Evolutionary conservation across 2,797 vertebrate genomes (phyloP).

Genomic region (Philypnodon macrostomus): DNA sequence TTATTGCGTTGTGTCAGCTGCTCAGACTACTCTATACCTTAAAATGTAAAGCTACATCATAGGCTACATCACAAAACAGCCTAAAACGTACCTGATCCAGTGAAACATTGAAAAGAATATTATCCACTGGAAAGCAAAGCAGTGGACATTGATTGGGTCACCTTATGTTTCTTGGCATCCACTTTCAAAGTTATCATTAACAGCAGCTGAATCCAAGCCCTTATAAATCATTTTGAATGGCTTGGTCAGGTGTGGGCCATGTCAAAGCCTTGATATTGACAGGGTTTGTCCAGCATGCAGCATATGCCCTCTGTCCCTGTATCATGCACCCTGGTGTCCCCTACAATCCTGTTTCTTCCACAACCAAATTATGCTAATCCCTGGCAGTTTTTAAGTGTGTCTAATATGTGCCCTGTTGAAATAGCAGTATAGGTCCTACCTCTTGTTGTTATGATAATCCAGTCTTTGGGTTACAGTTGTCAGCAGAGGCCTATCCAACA

Average conservation of each 20-base stretch:
- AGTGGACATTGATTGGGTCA: not conserved
- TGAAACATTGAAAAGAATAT: too few relatives aligned
- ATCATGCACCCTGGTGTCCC: constrained; percentile 8
- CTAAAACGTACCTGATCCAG: too few relatives aligned
- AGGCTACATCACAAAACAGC: not conserved
- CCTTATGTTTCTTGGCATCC: not conserved
- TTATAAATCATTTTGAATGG: constrained; percentile 11
- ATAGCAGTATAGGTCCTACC: constrained; percentile 53
- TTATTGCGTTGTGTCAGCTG: constrained; percentile 52
- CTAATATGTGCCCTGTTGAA: constrained; percentile 17
- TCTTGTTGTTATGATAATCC: constrained; percentile 66
- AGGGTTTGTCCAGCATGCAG: constrained; percentile 8
- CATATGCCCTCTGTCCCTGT: constrained; percentile 14
- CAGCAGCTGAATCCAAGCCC: constrained; percentile 1
- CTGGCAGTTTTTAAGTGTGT: constrained; percentile 8
- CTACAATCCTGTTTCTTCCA: constrained; percentile 29
- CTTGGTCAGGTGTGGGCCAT: constrained; percentile 1
- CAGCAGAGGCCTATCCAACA: constrained; percentile 51
- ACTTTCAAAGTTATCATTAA: constrained; percentile 1
- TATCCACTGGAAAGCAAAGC: too few relatives aligned
- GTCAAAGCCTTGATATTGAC: constrained; percentile 7
- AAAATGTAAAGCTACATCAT: constrained; percentile 21
- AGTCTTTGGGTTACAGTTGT: constrained; percentile 52
- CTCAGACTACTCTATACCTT: constrained; percentile 31
- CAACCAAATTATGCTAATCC: constrained; percentile 22